phyloP scores from a whole-genome alignment of 2,797 vertebrate species.

The Jordanella pulchra region DNA sequence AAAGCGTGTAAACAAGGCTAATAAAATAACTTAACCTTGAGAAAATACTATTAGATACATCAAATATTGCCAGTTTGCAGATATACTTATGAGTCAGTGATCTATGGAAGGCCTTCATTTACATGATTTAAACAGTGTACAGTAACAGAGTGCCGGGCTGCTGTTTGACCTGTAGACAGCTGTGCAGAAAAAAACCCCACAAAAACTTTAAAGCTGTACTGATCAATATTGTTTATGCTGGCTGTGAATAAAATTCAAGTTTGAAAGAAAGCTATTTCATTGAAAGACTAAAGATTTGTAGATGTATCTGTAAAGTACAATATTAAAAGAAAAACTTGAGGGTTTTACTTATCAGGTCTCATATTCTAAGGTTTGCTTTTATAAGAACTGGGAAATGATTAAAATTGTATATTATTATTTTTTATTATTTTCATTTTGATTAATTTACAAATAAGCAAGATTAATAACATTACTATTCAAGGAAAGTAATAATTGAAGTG shows the following conservation, averaged over 20 bases:
- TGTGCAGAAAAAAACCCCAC: not conserved
- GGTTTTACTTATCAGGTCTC: not conserved
- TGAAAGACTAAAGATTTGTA: conserved; percentile 6
- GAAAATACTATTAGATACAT: conserved; percentile 8
- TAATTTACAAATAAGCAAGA: too few relatives aligned
- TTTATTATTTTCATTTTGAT: too few relatives aligned
- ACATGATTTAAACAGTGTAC: conserved; percentile 2
- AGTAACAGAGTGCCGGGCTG: not conserved
- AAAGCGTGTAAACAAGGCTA: not conserved
- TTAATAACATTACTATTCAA: too few relatives aligned
- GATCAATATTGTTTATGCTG: conserved; percentile 4
- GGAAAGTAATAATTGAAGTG: too few relatives aligned
- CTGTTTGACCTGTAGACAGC: not conserved
- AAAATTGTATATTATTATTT: too few relatives aligned
- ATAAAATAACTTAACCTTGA: conserved; percentile 13
- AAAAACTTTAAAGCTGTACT: not conserved
- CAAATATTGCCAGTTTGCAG: conserved; percentile 4
- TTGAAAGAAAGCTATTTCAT: not conserved
- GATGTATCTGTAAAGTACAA: not conserved
- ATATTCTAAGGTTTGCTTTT: too few relatives aligned
- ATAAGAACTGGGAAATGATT: too few relatives aligned
- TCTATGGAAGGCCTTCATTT: not conserved
- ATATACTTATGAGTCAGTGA: not conserved
- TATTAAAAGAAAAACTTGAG: not conserved
- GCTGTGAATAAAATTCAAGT: conserved; percentile 10